Evolutionary conservation across 2,113 vertebrate species (phyloP), one percentile per base, ranked within the genome.

Genomic region (Oreocharis arfaki): DNA sequence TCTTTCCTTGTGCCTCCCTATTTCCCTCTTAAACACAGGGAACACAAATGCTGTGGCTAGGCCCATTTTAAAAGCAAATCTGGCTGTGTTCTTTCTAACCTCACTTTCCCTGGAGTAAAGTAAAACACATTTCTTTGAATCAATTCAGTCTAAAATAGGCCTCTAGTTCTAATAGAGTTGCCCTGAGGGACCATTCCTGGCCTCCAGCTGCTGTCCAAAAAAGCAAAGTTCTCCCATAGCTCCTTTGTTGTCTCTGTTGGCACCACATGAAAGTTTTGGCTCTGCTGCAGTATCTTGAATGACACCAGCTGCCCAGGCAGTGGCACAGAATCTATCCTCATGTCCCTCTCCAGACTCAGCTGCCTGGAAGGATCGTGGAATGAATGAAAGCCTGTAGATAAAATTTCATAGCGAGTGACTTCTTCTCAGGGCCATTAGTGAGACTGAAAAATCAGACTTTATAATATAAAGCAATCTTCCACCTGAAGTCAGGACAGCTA

Each of bases 361-460:
- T 63, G 18, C 37, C 74, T 5, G 2, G 49, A 84, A 60, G 67
- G 52, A 74, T 53, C 0, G 0, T 52, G 37, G 35, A 59, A 88
- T 41, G 68, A 89, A 71, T 89, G 75, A 94, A 89, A 93, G 18
- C 46, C 53, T 41, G 14, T 47, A 92, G 83, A 78, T 79, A 93
- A 95, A 96, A 92, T 92, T 93, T 92, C 41, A 27, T 69, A 55
- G 83, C 64, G 65, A 56, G 39, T 95, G 69, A 75, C 49, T 94
- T 61, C 28, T 92, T 90, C 79, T 76, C 8, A 2, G 90, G 44
- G 56, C 76, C 60, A 84, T 92, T 92, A 93, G 61, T 0, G 5
- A 84, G 71, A 47, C 57, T 79, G 90, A 86, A 93, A 94, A 92
- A 84, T 92, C 95, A 92, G 83, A 69, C 69, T 95, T 96, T 71